These are phyloP conservation scores for Lutjanus argentimaculatus DNA, from an alignment of 2,797 vertebrate species.

Conservation along the genomic window DNA sequence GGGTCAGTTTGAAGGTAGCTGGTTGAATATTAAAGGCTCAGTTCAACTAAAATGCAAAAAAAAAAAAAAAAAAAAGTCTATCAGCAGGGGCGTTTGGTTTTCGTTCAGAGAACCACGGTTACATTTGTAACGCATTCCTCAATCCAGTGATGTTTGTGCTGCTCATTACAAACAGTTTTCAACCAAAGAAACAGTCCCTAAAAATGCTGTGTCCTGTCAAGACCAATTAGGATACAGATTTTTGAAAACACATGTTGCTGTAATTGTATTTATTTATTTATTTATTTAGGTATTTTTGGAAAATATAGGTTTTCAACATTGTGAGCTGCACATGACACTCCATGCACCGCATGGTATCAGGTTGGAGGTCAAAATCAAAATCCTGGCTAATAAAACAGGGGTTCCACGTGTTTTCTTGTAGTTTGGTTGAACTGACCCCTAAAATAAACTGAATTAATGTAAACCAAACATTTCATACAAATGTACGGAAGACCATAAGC, in stretches of 20 bases:
- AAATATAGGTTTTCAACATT: too few relatives aligned
- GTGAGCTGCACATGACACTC: not conserved
- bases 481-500: too few relatives aligned
- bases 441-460: conserved; percentile 26
- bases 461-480: conserved; percentile 13
- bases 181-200: not conserved
- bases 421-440: conserved; percentile 16
- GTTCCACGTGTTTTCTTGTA: not conserved
- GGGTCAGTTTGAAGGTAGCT: conserved; percentile 8
- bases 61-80: too few relatives aligned
- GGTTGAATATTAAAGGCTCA: conserved; percentile 13
- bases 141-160: not conserved
- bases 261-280: too few relatives aligned
- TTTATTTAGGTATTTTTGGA: too few relatives aligned
- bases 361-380: not conserved
- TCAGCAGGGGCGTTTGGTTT: not conserved
- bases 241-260: too few relatives aligned
- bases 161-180: not conserved
- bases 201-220: not conserved
- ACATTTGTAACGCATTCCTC: not conserved
- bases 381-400: not conserved
- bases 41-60: conserved; percentile 17
- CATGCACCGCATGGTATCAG: too few relatives aligned
- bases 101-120: not conserved
- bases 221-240: too few relatives aligned